Percentiles rank a stretch among this genome's conserved stretches.
phyloP scores from a whole-genome alignment of 2,797 vertebrate species.

The Clarias laeviceps region DNA sequence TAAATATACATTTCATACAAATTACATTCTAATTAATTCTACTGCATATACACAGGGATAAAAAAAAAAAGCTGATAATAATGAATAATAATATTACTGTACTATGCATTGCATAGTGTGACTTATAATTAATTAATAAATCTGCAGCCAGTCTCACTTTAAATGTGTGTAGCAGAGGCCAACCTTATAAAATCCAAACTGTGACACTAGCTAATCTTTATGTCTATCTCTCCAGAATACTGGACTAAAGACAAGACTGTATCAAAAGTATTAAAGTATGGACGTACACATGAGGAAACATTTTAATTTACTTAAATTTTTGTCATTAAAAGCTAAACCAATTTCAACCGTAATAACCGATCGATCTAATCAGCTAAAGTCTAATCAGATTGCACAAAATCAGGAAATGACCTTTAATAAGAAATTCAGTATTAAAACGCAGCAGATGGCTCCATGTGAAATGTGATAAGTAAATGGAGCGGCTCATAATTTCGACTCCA shows the following conservation, averaged over 20 bases:
- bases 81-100: not conserved
- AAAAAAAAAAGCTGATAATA: not conserved
- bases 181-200: not conserved
- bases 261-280: not conserved
- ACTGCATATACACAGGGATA: too few relatives aligned
- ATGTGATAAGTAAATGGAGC: constrained; percentile 31
- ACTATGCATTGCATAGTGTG: not conserved
- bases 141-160: not conserved
- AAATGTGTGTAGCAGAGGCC: not conserved
- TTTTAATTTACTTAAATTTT: not conserved
- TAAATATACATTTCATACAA: not conserved
- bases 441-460: constrained; percentile 28
- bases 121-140: not conserved
- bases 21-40: not conserved
- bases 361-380: not conserved
- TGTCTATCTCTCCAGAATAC: not conserved
- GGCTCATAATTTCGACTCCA: constrained; percentile 10
- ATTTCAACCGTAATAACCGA: not conserved
- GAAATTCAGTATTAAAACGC: not conserved
- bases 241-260: not conserved
- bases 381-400: not conserved
- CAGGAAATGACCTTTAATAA: not conserved
- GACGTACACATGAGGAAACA: not conserved
- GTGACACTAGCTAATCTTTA: too few relatives aligned
- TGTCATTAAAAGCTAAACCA: not conserved